Percentiles rank a stretch among this genome's conserved stretches.
Conservation (phyloP, 2,113 vertebrate species). For the Emydocephalus ijimae region DNA sequence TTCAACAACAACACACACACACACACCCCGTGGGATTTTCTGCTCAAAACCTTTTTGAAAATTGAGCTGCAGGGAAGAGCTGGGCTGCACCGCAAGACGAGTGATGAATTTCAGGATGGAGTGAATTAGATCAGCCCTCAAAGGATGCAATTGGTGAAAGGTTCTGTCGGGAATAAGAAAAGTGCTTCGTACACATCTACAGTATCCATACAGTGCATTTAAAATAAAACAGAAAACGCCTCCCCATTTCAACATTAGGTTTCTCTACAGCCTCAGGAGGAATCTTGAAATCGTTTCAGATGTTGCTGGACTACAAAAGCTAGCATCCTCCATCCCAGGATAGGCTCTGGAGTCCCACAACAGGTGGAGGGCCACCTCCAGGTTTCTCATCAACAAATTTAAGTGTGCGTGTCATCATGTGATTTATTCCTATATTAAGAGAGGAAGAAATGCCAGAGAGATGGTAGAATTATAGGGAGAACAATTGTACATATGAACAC, state of each 20-base stretch:
- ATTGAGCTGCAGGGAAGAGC: background rate
- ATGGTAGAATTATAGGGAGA: background rate
- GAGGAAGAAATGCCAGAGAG: background rate
- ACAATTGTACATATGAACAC: background rate
- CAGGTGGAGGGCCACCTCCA: background rate
- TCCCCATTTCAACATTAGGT: background rate
- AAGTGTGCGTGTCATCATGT: background rate
- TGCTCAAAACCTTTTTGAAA: background rate
- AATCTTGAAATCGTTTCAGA: background rate
- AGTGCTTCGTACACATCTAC: background rate
- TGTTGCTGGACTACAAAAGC: background rate
- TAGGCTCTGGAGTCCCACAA: background rate
- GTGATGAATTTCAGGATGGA: background rate
- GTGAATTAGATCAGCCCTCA: background rate
- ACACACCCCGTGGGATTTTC: background rate
- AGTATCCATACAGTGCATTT: background rate
- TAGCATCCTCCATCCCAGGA: background rate
- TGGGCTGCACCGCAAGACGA: too few species aligned
- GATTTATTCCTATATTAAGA: background rate
- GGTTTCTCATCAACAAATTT: background rate
- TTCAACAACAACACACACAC: background rate
- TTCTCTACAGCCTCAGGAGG: background rate
- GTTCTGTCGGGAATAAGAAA: background rate
- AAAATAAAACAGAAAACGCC: background rate
- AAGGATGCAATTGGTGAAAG: too few species aligned